Percentiles rank a stretch among this genome's conserved stretches.
These are phyloP conservation scores for Nettapus auritus DNA, from an alignment of 2,113 vertebrate genomes.

Conservation along the genomic window DNA sequence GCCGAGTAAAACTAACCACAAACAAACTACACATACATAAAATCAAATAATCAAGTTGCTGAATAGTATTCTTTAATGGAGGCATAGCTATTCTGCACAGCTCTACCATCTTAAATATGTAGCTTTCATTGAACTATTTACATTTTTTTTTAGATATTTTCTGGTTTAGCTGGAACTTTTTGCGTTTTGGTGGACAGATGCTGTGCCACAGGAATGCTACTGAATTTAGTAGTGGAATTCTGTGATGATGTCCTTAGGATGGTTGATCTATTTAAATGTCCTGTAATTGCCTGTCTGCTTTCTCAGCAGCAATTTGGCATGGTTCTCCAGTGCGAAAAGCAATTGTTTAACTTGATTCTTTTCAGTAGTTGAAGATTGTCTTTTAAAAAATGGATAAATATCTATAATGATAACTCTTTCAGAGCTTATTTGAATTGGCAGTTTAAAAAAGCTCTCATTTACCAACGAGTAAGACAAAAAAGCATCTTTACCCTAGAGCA, in stretches of 20 bases:
- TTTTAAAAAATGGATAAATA: not conserved
- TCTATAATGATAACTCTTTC: not conserved
- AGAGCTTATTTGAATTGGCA: not conserved
- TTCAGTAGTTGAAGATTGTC: not conserved
- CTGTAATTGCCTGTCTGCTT: not conserved
- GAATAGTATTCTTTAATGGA: accelerated
- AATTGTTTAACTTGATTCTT: not conserved
- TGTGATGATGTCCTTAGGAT: not conserved
- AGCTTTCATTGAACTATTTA: not conserved
- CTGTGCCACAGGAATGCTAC: not conserved
- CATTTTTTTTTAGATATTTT: not conserved
- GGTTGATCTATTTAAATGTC: not conserved
- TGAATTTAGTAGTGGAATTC: not conserved
- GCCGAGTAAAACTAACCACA: not conserved
- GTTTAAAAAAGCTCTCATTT: not conserved
- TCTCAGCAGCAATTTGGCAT: accelerated
- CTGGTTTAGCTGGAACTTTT: not conserved
- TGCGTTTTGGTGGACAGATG: not conserved
- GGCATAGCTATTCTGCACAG: not conserved
- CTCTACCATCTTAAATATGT: not conserved
- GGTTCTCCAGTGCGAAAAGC: not conserved
- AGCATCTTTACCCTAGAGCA: not conserved
- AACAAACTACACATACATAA: not conserved
- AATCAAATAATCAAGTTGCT: not conserved
- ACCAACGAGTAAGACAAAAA: not conserved